phyloP scores from a whole-genome alignment of 2,113 vertebrate genomes.

The Smithornis capensis region DNA sequence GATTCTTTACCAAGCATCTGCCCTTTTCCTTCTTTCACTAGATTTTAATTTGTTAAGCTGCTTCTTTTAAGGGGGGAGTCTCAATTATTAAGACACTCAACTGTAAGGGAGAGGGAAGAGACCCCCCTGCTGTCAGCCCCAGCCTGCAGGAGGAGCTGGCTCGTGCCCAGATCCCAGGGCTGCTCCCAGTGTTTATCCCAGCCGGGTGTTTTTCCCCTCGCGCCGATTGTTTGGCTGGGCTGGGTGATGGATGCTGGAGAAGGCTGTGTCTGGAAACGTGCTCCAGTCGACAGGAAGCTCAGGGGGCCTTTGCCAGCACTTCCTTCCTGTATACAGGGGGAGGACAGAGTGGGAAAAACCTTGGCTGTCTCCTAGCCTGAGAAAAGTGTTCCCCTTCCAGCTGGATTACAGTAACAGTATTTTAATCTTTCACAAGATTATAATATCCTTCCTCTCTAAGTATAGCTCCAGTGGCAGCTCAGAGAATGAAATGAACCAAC shows the following conservation, averaged over 20 bases:
- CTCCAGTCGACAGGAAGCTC: slow-evolving; percentile 19
- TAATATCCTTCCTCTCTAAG: slow-evolving; percentile 58
- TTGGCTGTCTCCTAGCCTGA: slow-evolving; percentile 46
- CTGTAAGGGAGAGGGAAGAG: background rate
- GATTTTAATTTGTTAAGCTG: background rate
- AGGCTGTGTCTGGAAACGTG: slow-evolving; percentile 8
- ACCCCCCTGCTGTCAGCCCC: background rate
- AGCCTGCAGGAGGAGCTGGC: background rate
- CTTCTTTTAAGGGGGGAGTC: background rate
- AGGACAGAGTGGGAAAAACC: slow-evolving; percentile 48
- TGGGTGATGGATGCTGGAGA: slow-evolving; percentile 47
- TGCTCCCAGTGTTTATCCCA: background rate
- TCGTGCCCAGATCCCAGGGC: background rate
- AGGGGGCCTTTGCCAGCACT: slow-evolving; percentile 47
- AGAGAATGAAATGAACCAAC: background rate
- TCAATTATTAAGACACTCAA: background rate
- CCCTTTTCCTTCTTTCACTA: background rate
- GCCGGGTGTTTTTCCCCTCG: background rate
- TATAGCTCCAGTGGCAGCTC: background rate
- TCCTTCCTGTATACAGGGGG: slow-evolving; percentile 42
- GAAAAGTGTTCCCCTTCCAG: slow-evolving; percentile 47
- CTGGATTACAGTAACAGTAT: slow-evolving; percentile 51
- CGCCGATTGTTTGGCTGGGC: background rate
- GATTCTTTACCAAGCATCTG: background rate
- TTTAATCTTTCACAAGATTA: slow-evolving; percentile 50